Conservation (phyloP, 2,797 vertebrate species). For the Myotis myotis region DNA sequence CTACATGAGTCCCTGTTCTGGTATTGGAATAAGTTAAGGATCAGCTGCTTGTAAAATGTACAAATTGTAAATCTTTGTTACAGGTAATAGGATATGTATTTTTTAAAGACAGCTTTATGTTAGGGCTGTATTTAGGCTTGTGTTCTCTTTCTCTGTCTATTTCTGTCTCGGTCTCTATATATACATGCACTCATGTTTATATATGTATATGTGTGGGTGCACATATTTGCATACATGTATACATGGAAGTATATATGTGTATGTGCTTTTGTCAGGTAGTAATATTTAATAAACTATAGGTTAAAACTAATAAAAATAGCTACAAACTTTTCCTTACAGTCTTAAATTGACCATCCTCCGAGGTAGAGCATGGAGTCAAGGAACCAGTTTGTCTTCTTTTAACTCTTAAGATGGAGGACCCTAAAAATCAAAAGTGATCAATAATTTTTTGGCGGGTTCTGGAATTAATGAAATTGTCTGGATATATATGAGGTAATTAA, state of each 20-base stretch:
- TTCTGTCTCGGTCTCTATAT: neutral
- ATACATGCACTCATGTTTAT: neutral
- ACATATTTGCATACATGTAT: neutral
- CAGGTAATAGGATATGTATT: neutral
- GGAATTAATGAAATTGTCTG: constrained; percentile 11
- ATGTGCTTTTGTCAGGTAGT: neutral
- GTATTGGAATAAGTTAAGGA: neutral
- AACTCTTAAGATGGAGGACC: neutral
- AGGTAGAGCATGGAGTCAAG: neutral
- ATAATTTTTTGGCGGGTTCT: neutral
- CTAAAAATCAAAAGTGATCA: constrained; percentile 4
- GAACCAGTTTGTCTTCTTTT: neutral
- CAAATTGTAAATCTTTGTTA: constrained; percentile 6
- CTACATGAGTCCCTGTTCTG: neutral
- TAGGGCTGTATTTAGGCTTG: neutral
- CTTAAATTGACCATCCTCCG: neutral
- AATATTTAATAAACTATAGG: neutral
- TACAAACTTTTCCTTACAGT: neutral
- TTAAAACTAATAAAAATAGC: constrained; percentile 8
- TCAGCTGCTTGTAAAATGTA: neutral
- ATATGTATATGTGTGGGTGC: neutral
- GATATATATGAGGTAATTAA: neutral
- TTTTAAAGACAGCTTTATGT: neutral
- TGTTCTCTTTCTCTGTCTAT: neutral
- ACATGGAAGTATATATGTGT: neutral